Evolutionary conservation across 2,888 invertebrate genomes (phyloP).

Genomic region (Stomorhina lunata): DNA sequence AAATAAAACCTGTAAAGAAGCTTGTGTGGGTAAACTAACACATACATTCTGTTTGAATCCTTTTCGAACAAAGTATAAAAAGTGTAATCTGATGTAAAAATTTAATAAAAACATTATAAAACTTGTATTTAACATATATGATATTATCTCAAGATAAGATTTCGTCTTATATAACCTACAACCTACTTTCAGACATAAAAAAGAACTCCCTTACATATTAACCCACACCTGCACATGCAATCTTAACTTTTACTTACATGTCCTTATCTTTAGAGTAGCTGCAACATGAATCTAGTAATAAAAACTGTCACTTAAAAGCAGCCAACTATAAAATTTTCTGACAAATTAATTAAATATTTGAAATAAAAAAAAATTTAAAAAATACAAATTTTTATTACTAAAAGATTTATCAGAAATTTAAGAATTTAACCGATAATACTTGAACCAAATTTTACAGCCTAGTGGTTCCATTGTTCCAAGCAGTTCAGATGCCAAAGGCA

Average conservation of each 20-base stretch:
- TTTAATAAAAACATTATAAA: conserved; percentile 58
- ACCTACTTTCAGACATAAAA: not conserved
- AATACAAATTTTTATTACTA: too few species aligned
- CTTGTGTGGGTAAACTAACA: not conserved
- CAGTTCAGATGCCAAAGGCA: not conserved
- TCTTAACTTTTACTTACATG: not conserved
- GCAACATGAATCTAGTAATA: not conserved
- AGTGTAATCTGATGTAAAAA: conserved; percentile 48
- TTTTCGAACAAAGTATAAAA: not conserved
- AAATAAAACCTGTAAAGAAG: too few species aligned
- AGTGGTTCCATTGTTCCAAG: not conserved
- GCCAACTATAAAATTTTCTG: not conserved
- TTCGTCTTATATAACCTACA: conserved; percentile 19
- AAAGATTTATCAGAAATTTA: too few species aligned
- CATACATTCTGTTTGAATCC: too few species aligned
- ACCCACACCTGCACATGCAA: not conserved
- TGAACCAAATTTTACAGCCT: not conserved
- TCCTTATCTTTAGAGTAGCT: not conserved
- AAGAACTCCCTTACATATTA: not conserved
- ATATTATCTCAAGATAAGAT: conserved; percentile 54
- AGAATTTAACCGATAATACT: too few species aligned
- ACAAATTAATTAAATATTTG: too few species aligned
- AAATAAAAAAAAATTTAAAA: too few species aligned
- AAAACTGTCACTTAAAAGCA: not conserved
- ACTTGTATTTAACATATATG: conserved; percentile 54